These are phyloP conservation scores for Anagyrus pseudococci DNA, from an alignment of 2,888 invertebrate species.

Conservation along the genomic window DNA sequence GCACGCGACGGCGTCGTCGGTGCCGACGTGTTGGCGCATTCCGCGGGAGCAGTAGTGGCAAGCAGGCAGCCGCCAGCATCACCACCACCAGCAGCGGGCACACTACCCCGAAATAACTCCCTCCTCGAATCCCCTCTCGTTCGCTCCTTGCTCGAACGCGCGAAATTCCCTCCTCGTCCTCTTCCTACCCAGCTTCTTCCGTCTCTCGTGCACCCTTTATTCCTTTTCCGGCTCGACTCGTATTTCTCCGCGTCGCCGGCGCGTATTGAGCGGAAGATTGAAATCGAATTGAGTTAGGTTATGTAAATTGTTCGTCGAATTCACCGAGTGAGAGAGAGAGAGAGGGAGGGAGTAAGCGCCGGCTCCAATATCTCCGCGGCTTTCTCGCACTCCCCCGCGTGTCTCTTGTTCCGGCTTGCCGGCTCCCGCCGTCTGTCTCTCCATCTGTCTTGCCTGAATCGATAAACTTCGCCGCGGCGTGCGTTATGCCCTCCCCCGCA, in stretches of 20 bases:
- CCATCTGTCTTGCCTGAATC: slow-evolving; percentile 39
- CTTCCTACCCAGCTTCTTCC: too few species aligned
- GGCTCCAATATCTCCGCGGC: slow-evolving; percentile 40
- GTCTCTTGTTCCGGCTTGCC: too few species aligned
- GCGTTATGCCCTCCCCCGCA: too few species aligned
- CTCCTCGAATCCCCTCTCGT: neutral
- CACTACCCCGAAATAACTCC: slow-evolving; percentile 32
- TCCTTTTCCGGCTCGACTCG: slow-evolving; percentile 34
- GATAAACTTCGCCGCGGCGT: slow-evolving; percentile 34
- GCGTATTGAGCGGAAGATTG: slow-evolving; percentile 43
- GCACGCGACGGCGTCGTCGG: too few species aligned
- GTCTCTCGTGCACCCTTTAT: slow-evolving; percentile 27
- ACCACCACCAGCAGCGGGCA: neutral
- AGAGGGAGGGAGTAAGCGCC: too few species aligned
- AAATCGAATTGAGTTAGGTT: slow-evolving; percentile 49
- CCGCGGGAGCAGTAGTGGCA: too few species aligned
- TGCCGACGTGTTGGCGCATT: too few species aligned
- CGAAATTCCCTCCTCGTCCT: slow-evolving; percentile 8
- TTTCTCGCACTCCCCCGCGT: neutral
- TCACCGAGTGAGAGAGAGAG: too few species aligned
- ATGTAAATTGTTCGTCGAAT: slow-evolving; percentile 47
- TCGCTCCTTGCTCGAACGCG: neutral
- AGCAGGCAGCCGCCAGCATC: slow-evolving; percentile 17
- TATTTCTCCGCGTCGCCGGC: slow-evolving; percentile 17
- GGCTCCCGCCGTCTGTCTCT: slow-evolving; percentile 10